phyloP scores from a whole-genome alignment of 2,888 invertebrate species.

The Bursaphelenchus okinawaensis region DNA sequence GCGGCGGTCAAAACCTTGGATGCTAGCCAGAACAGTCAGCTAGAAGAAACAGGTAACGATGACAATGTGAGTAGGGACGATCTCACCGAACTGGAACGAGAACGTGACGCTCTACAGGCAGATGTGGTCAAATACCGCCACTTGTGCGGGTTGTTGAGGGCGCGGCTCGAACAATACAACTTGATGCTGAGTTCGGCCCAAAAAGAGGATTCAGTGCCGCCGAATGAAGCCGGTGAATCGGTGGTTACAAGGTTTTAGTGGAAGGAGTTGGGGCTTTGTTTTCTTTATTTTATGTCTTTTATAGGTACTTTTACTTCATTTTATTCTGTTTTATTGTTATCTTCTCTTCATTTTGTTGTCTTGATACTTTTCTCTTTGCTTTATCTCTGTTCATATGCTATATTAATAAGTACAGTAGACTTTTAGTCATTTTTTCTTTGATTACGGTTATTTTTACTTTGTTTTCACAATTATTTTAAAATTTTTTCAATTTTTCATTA shows the following conservation, averaged over 20 bases:
- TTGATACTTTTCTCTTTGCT: neutral
- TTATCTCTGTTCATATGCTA: neutral
- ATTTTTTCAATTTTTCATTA: too few species aligned
- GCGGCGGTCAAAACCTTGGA: slow-evolving; percentile 6
- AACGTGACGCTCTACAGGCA: slow-evolving; percentile 26
- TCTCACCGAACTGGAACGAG: slow-evolving; percentile 30
- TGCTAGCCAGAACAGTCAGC: slow-evolving; percentile 5
- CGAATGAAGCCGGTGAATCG: neutral
- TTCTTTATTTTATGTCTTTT: slow-evolving; percentile 1
- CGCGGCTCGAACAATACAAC: slow-evolving; percentile 30
- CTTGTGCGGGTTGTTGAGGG: slow-evolving; percentile 41
- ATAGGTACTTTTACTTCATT: neutral
- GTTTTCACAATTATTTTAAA: too few species aligned
- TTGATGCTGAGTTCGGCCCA: slow-evolving; percentile 17
- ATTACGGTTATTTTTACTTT: too few species aligned
- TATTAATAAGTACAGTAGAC: too few species aligned
- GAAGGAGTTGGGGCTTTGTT: too few species aligned
- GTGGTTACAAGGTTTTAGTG: slow-evolving; percentile 19
- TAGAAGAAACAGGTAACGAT: neutral
- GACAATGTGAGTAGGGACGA: neutral
- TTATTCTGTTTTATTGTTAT: neutral
- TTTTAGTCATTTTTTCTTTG: too few species aligned
- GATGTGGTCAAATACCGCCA: slow-evolving; percentile 37
- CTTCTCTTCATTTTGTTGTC: neutral
- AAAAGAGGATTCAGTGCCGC: slow-evolving; percentile 4